Percentiles rank a stretch among this genome's conserved stretches.
Evolutionary conservation across 2,888 invertebrate genomes (phyloP).

Genomic region (Drosophila diplacantha): DNA sequence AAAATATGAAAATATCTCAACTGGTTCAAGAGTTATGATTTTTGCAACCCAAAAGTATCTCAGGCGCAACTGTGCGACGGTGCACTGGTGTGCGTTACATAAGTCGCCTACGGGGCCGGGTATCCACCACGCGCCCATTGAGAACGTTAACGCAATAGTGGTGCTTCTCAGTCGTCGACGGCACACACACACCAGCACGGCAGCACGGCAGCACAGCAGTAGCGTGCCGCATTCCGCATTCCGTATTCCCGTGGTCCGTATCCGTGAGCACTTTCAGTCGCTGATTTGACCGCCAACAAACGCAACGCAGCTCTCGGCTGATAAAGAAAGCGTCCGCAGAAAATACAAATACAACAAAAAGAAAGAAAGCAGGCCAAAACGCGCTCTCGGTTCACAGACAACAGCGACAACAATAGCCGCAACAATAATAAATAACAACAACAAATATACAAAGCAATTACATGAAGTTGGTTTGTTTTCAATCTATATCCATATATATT

Average conservation of each 20-base stretch:
- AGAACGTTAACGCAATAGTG: slow-evolving; percentile 21
- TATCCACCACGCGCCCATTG: slow-evolving; percentile 31
- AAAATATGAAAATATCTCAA: too few relatives aligned
- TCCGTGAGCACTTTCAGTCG: slow-evolving; percentile 67
- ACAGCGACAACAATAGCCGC: slow-evolving; percentile 1
- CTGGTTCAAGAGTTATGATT: too few relatives aligned
- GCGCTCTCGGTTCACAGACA: slow-evolving; percentile 28
- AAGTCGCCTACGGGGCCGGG: slow-evolving; percentile 56
- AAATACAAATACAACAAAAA: slow-evolving; percentile 15
- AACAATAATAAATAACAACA: slow-evolving; percentile 20
- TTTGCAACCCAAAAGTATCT: too few relatives aligned
- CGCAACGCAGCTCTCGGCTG: slow-evolving; percentile 71
- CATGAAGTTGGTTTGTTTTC: slow-evolving; percentile 26
- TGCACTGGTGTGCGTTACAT: slow-evolving; percentile 64
- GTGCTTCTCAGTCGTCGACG: slow-evolving; percentile 22
- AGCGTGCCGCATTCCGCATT: slow-evolving; percentile 9
- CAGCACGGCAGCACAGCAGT: slow-evolving; percentile 1
- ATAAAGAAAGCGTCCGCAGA: slow-evolving; percentile 27
- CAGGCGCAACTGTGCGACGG: too few relatives aligned
- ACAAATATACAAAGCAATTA: slow-evolving; percentile 25
- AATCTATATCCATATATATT: not conserved
- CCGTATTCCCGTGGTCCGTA: slow-evolving; percentile 15
- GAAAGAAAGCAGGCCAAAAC: slow-evolving; percentile 14
- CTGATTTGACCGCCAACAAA: slow-evolving; percentile 74
- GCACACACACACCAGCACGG: slow-evolving; percentile 10